Conservation (phyloP, 2,888 invertebrate species). For the Lasioglossum leucozonium region DNA sequence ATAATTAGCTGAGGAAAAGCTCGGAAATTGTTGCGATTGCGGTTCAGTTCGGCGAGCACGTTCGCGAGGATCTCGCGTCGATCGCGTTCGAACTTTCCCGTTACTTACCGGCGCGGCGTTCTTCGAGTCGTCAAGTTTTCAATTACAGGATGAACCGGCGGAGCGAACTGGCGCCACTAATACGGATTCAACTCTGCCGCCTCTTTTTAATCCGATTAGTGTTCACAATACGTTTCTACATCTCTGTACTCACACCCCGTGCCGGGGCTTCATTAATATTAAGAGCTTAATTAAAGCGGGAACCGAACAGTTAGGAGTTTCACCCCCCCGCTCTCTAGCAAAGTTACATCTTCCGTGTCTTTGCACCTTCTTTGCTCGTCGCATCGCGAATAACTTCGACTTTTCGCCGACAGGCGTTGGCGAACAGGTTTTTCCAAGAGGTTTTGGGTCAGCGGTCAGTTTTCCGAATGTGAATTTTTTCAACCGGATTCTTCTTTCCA, state of each 20-base stretch:
- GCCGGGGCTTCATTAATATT: conserved; percentile 67
- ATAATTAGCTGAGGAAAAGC: neutral
- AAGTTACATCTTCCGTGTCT: conserved; percentile 29
- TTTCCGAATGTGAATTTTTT: conserved; percentile 40
- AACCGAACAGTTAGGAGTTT: conserved; percentile 55
- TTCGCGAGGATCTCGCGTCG: conserved; percentile 15
- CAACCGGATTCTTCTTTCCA: conserved; percentile 3
- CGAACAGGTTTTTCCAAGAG: no score
- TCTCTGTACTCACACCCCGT: conserved; percentile 38
- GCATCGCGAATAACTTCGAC: conserved; percentile 23
- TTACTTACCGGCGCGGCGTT: conserved; percentile 32
- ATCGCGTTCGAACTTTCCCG: conserved; percentile 45
- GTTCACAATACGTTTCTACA: conserved; percentile 59
- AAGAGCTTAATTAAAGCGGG: conserved; percentile 68
- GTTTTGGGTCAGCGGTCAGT: neutral
- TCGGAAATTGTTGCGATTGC: neutral
- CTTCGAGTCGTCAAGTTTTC: conserved; percentile 40
- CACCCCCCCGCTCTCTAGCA: neutral
- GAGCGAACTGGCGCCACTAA: conserved; percentile 46
- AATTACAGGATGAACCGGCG: conserved; percentile 49
- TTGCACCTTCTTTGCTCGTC: conserved; percentile 26
- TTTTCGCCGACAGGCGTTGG: neutral
- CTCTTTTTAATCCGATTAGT: conserved; percentile 65
- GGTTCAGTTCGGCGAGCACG: neutral
- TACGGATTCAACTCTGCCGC: conserved; percentile 48